phyloP scores from a whole-genome alignment of 2,113 vertebrate species.

The Neodontobutis hainanensis region DNA sequence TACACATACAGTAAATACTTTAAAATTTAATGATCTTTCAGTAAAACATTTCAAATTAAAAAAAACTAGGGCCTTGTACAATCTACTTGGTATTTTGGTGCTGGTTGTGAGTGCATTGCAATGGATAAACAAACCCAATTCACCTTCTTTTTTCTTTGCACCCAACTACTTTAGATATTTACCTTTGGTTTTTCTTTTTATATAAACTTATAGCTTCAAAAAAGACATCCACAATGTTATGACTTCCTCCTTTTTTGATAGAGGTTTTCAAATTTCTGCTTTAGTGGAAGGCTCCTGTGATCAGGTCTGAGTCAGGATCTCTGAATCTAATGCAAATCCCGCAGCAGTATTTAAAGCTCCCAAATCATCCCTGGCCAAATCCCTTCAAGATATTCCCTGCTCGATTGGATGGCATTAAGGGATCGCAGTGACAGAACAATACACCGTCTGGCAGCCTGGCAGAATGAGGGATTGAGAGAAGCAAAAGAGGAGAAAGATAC shows the following conservation, averaged over 20 bases:
- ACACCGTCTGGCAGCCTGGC: slow-evolving; percentile 65
- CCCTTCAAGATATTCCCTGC: slow-evolving; percentile 82
- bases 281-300: slow-evolving; percentile 55
- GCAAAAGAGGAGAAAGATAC: slow-evolving; percentile 13
- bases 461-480: slow-evolving; percentile 49
- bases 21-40: slow-evolving; percentile 19
- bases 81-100: neutral
- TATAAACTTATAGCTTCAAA: no score
- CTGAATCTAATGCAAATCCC: slow-evolving; percentile 81
- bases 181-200: no score
- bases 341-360: slow-evolving; percentile 78
- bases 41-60: neutral
- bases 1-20: slow-evolving; percentile 1
- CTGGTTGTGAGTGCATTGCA: neutral
- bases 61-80: neutral
- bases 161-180: no score
- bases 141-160: no score
- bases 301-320: slow-evolving; percentile 75
- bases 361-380: slow-evolving; percentile 81
- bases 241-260: slow-evolving; percentile 8
- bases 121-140: neutral
- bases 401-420: slow-evolving; percentile 82
- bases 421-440: slow-evolving; percentile 79
- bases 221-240: slow-evolving; percentile 18
- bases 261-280: slow-evolving; percentile 43